A percentile compares a stretch with the other conserved stretches of the same genome.
Conservation (phyloP, 2,797 vertebrate genomes). For the Delichon dasypus region DNA sequence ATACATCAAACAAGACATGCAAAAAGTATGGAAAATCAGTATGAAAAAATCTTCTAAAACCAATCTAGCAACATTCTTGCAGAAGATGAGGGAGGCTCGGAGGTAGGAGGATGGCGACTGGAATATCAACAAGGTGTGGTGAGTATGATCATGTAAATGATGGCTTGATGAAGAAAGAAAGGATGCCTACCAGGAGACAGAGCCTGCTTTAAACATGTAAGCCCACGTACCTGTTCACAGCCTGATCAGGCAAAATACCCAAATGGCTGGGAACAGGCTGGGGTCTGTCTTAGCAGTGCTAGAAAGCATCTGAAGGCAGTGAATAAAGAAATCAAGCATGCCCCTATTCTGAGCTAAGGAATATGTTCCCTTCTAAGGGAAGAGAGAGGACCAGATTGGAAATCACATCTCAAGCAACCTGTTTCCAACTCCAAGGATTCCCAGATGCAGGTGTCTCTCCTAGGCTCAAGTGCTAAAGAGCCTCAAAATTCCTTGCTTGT, state of each 20-base stretch:
- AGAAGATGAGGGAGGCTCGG: neutral
- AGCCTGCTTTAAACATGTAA: neutral
- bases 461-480: neutral
- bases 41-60: neutral
- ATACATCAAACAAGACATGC: neutral
- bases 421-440: neutral
- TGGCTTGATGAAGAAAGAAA: neutral
- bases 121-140: neutral
- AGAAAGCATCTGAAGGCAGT: neutral
- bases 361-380: neutral
- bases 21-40: neutral
- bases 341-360: neutral
- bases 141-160: neutral
- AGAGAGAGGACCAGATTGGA: neutral
- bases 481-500: neutral
- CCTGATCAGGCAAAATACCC: neutral
- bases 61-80: neutral
- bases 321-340: neutral
- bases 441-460: neutral
- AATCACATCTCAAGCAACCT: neutral
- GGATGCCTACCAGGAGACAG: neutral
- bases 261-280: neutral
- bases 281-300: neutral
- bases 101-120: neutral
- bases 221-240: fast-evolving